A percentile compares a stretch with the other conserved stretches of the same genome.
Conservation (phyloP, 2,888 invertebrate genomes). For the Metopia argyrocephala region DNA sequence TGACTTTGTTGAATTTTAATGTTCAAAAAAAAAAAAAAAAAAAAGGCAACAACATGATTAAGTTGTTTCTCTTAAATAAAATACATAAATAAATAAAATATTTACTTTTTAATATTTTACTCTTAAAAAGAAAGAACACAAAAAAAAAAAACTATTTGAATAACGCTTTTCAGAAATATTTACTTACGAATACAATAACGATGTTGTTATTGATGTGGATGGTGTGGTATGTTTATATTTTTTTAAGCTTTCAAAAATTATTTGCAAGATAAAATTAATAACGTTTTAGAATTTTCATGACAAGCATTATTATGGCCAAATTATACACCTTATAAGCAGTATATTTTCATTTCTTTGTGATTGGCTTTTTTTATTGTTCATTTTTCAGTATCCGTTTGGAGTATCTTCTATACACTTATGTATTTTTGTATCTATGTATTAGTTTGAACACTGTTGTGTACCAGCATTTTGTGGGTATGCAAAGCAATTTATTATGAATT, state of each 20-base stretch:
- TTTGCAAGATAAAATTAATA: constrained; percentile 73
- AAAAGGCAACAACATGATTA: constrained; percentile 65
- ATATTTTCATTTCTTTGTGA: constrained; percentile 47
- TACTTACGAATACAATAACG: no score
- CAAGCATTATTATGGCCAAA: constrained; percentile 78
- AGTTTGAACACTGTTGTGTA: neutral
- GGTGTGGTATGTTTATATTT: neutral
- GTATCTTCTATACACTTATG: neutral
- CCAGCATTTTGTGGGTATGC: constrained; percentile 69
- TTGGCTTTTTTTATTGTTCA: constrained; percentile 30
- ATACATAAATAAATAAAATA: constrained; percentile 6
- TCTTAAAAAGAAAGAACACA: neutral
- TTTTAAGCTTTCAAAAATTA: constrained; percentile 60
- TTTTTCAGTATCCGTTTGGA: neutral
- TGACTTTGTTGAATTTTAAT: constrained; percentile 70
- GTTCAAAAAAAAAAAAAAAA: no score
- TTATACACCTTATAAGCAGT: constrained; percentile 75
- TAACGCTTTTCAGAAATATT: neutral
- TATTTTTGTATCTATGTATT: constrained; percentile 2
- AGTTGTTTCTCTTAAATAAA: constrained; percentile 60
- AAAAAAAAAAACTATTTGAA: constrained; percentile 15
- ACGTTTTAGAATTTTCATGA: constrained; percentile 74
- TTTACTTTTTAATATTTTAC: neutral
- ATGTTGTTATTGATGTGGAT: neutral
- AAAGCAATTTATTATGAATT: constrained; percentile 79